A percentile compares a stretch with the other conserved stretches of the same genome.
These are phyloP conservation scores for Dendrolimus kikuchii DNA, from an alignment of 1,140 invertebrate species.

Conservation along the genomic window DNA sequence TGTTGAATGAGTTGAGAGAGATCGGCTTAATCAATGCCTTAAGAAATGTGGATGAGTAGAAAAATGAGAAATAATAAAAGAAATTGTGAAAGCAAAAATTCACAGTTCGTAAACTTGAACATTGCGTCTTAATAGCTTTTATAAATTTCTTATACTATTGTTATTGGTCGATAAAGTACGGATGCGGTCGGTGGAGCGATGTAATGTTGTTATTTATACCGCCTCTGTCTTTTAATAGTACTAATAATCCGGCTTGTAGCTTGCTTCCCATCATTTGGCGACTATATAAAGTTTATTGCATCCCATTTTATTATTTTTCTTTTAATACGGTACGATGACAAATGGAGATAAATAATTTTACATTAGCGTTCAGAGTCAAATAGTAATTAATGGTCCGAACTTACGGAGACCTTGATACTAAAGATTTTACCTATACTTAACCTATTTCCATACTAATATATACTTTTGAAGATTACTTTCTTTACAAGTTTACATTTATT, in stretches of 20 bases:
- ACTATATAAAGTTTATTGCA: too few species aligned
- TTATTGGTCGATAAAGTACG: slow-evolving; percentile 33
- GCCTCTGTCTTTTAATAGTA: slow-evolving; percentile 24
- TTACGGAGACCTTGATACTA: too few species aligned
- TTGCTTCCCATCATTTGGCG: too few species aligned
- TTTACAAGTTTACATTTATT: too few species aligned
- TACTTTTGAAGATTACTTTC: too few species aligned
- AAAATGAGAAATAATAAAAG: slow-evolving; percentile 18
- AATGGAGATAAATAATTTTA: too few species aligned
- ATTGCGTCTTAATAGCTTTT: slow-evolving; percentile 34
- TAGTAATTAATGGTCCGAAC: too few species aligned
- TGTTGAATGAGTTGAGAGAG: neutral
- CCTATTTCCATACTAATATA: too few species aligned
- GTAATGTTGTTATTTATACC: slow-evolving; percentile 37
- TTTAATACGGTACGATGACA: too few species aligned
- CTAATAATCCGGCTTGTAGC: neutral
- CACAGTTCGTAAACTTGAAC: slow-evolving; percentile 39
- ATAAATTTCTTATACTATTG: slow-evolving; percentile 35
- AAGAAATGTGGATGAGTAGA: neutral
- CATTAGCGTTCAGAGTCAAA: too few species aligned
- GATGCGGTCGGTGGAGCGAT: slow-evolving; percentile 29
- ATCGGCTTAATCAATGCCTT: slow-evolving; percentile 10
- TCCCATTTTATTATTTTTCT: too few species aligned
- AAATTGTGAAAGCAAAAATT: slow-evolving; percentile 22
- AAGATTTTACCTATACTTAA: too few species aligned